Conservation (phyloP, 2,888 invertebrate genomes). For the Chaitophorus viminalis region DNA sequence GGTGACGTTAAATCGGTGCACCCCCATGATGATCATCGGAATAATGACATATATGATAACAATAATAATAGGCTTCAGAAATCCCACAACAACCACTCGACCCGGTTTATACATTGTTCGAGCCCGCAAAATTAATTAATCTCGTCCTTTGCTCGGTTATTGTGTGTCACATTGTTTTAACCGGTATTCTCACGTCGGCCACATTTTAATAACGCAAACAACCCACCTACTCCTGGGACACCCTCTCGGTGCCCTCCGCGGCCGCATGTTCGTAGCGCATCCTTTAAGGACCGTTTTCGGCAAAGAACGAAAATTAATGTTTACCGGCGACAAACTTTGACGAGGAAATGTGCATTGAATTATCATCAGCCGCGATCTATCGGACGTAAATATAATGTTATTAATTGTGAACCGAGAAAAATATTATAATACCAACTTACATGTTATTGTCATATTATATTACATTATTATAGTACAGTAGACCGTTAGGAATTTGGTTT, state of each 20-base stretch:
- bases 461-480: no score
- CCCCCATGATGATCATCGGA: conserved; percentile 33
- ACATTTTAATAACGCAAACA: conserved; percentile 61
- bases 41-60: conserved; percentile 58
- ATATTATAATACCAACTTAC: neutral
- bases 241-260: conserved; percentile 3
- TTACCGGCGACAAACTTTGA: neutral
- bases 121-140: conserved; percentile 61
- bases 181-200: conserved; percentile 60
- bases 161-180: conserved; percentile 61
- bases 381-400: neutral
- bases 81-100: conserved; percentile 59
- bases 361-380: neutral
- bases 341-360: conserved; percentile 3
- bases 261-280: neutral
- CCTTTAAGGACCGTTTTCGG: conserved; percentile 1
- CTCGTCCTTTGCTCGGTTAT: conserved; percentile 56
- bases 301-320: conserved; percentile 37
- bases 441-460: neutral
- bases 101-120: conserved; percentile 57
- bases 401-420: neutral
- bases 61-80: conserved; percentile 60
- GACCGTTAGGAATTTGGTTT: neutral
- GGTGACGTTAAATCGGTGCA: conserved; percentile 38
- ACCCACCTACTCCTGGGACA: conserved; percentile 13